These are phyloP conservation scores for Pseudomugil tenellus DNA, from an alignment of 2,797 vertebrate genomes.

Conservation along the genomic window DNA sequence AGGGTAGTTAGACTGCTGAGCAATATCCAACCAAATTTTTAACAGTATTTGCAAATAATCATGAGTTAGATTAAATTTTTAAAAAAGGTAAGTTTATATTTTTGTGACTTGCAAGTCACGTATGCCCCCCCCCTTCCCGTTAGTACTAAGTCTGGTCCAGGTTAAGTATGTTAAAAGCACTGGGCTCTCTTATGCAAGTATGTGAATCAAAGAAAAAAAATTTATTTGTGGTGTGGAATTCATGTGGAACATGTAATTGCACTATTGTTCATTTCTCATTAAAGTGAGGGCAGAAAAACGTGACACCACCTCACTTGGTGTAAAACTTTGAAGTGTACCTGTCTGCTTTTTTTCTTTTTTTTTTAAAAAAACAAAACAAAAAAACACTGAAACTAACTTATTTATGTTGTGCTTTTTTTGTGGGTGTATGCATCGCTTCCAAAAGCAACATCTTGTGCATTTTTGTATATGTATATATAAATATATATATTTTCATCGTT, in stretches of 20 bases:
- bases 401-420: slow-evolving; percentile 92
- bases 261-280: slow-evolving; percentile 72
- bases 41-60: slow-evolving; percentile 72
- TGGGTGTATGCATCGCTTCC: slow-evolving; percentile 85
- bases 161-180: slow-evolving; percentile 71
- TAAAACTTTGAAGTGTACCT: slow-evolving; percentile 83
- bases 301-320: slow-evolving; percentile 78
- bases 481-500: slow-evolving; percentile 85
- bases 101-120: slow-evolving; percentile 35
- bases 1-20: slow-evolving; percentile 66
- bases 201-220: slow-evolving; percentile 74
- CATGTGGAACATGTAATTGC: slow-evolving; percentile 83
- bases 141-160: slow-evolving; percentile 57
- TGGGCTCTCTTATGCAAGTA: slow-evolving; percentile 79
- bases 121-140: slow-evolving; percentile 22
- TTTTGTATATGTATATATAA: slow-evolving; percentile 81
- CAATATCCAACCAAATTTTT: slow-evolving; percentile 71
- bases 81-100: slow-evolving; percentile 45
- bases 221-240: slow-evolving; percentile 73
- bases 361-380: slow-evolving; percentile 79
- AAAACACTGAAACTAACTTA: slow-evolving; percentile 99
- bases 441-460: slow-evolving; percentile 91
- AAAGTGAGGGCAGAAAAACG: slow-evolving; percentile 70
- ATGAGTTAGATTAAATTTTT: slow-evolving; percentile 53
- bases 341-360: slow-evolving; percentile 72